Percentiles rank a stretch among this genome's conserved stretches.
Conservation (phyloP, 2,888 invertebrate species). For the Caenorhabditis sp. region DNA sequence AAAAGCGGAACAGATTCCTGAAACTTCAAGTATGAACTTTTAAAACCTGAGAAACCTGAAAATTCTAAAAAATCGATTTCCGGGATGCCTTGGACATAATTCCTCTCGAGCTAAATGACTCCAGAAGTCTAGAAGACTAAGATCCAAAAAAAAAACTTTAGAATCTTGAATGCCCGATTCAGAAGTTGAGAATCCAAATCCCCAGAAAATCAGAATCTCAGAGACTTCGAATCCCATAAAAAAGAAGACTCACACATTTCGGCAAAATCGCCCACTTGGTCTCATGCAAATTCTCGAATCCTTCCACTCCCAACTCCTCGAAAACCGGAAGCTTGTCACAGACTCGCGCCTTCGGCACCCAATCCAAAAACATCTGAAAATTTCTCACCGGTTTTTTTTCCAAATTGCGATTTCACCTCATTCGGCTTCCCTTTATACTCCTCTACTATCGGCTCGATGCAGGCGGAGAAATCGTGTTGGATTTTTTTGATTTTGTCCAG, state of each 20-base stretch:
- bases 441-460: conserved; percentile 33
- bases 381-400: neutral
- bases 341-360: conserved; percentile 6
- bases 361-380: conserved; percentile 36
- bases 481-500: neutral
- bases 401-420: neutral
- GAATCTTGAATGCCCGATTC: too few species aligned
- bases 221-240: too few species aligned
- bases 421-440: conserved; percentile 18
- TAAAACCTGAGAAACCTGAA: too few species aligned
- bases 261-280: conserved; percentile 38
- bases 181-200: too few species aligned
- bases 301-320: conserved; percentile 15
- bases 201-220: too few species aligned
- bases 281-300: conserved; percentile 38
- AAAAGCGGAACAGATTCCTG: too few species aligned
- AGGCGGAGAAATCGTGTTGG: conserved; percentile 7
- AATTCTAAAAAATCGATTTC: too few species aligned
- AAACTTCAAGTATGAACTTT: too few species aligned
- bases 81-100: too few species aligned
- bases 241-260: conserved; percentile 39
- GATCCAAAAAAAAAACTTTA: too few species aligned
- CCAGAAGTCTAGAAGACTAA: too few species aligned
- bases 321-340: conserved; percentile 31
- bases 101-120: too few species aligned